These are phyloP conservation scores for Sminthurinus aureus DNA, from an alignment of 2,888 invertebrate species.

Conservation along the genomic window DNA sequence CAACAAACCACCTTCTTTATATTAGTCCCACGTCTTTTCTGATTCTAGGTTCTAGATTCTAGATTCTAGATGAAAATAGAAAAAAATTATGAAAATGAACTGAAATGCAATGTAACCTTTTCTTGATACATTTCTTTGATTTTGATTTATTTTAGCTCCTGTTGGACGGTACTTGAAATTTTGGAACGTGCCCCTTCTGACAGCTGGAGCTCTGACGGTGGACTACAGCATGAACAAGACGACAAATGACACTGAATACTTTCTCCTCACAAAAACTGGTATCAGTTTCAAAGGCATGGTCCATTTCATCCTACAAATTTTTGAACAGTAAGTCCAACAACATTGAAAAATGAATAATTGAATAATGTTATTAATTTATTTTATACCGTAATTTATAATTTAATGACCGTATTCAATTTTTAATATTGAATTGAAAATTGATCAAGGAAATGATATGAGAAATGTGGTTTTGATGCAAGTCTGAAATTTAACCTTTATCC, in stretches of 20 bases:
- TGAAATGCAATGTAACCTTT: not conserved
- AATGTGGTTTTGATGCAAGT: no score
- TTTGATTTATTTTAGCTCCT: slow-evolving; percentile 70
- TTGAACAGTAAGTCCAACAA: slow-evolving; percentile 70
- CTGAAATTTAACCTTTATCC: no score
- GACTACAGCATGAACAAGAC: slow-evolving; percentile 79
- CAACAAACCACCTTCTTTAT: no score
- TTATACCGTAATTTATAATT: no score
- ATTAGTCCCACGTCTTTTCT: no score
- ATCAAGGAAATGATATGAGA: no score
- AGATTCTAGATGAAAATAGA: no score
- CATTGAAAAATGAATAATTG: not conserved
- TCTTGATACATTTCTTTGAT: not conserved
- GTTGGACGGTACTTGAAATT: slow-evolving; percentile 82
- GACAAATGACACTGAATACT: slow-evolving; percentile 76
- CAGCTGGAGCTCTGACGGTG: slow-evolving; percentile 80
- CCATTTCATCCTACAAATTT: slow-evolving; percentile 74
- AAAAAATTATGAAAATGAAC: not conserved
- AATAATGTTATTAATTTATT: not conserved
- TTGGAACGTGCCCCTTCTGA: slow-evolving; percentile 74
- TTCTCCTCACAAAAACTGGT: slow-evolving; percentile 79
- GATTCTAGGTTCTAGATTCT: no score
- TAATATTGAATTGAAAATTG: no score
- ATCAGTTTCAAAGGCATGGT: slow-evolving; percentile 76
- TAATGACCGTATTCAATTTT: no score